These are phyloP conservation scores for Nannoperca obscura DNA, from an alignment of 2,797 vertebrate genomes.

Conservation along the genomic window DNA sequence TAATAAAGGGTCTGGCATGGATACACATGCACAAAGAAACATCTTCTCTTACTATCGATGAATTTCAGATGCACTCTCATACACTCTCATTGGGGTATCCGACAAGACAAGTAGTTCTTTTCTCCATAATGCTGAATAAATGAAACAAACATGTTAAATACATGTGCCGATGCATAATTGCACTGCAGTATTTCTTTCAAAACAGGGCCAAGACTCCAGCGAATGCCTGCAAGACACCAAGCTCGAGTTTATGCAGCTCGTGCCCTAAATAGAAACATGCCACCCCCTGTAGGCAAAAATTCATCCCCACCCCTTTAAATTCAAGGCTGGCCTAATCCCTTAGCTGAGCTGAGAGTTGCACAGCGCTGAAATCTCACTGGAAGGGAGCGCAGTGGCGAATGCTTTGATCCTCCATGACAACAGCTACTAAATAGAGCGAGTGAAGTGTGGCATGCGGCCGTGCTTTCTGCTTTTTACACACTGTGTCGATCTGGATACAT, in stretches of 20 bases:
- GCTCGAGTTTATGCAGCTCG: constrained; percentile 66
- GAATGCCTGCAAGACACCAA: constrained; percentile 71
- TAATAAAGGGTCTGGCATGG: constrained; percentile 29
- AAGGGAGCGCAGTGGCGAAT: constrained; percentile 39
- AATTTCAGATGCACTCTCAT: not conserved
- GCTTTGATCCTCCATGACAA: constrained; percentile 72
- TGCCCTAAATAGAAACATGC: constrained; percentile 81
- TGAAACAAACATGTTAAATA: constrained; percentile 1
- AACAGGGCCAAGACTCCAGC: constrained; percentile 58
- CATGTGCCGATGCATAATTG: constrained; percentile 6
- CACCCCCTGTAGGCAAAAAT: constrained; percentile 77
- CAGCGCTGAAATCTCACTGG: constrained; percentile 60
- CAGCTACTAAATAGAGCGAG: constrained; percentile 45
- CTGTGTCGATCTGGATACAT: constrained; percentile 1
- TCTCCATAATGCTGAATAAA: constrained; percentile 2
- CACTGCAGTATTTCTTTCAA: constrained; percentile 34
- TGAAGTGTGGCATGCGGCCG: constrained; percentile 35
- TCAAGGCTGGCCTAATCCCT: constrained; percentile 78
- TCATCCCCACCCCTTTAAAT: constrained; percentile 67
- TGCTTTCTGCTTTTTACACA: not conserved
- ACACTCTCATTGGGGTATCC: constrained; percentile 15
- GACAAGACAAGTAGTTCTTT: not conserved
- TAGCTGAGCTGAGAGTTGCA: constrained; percentile 67
- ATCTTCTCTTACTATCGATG: not conserved
- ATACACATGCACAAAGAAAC: not conserved